Evolutionary conservation across 2,797 vertebrate genomes (phyloP).

Genomic region (Aselliscus stoliczkanus): DNA sequence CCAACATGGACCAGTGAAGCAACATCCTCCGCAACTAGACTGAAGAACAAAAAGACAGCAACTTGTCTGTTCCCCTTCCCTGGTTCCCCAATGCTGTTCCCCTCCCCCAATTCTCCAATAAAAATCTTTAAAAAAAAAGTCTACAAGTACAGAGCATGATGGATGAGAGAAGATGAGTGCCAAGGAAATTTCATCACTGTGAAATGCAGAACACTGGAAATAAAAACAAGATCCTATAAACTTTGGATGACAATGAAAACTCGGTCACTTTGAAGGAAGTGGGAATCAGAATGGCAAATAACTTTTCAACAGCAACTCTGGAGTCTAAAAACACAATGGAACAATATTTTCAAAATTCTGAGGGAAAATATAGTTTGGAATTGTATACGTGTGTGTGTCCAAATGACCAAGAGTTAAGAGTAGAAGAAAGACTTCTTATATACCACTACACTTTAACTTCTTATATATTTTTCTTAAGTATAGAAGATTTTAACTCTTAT

Average conservation of each 20-base stretch:
- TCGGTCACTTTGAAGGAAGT: background rate
- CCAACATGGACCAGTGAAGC: too few relatives aligned
- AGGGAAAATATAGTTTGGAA: background rate
- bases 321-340: background rate
- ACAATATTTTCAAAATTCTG: background rate
- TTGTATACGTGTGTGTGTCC: background rate
- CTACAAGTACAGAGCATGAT: background rate
- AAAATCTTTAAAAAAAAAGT: too few relatives aligned
- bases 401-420: background rate
- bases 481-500: background rate
- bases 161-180: background rate
- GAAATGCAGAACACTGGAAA: background rate
- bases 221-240: background rate
- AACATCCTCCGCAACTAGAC: too few relatives aligned
- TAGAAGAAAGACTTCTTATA: background rate
- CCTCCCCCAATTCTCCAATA: too few relatives aligned
- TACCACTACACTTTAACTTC: background rate
- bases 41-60: too few relatives aligned
- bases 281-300: background rate
- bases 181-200: background rate
- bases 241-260: background rate
- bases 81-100: too few relatives aligned
- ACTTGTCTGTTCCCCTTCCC: too few relatives aligned
- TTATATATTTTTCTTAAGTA: background rate
- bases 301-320: background rate